Evolutionary conservation across 2,113 vertebrate species (phyloP), one percentile per base, ranked within the genome.

Genomic region (Pandion haliaetus): DNA sequence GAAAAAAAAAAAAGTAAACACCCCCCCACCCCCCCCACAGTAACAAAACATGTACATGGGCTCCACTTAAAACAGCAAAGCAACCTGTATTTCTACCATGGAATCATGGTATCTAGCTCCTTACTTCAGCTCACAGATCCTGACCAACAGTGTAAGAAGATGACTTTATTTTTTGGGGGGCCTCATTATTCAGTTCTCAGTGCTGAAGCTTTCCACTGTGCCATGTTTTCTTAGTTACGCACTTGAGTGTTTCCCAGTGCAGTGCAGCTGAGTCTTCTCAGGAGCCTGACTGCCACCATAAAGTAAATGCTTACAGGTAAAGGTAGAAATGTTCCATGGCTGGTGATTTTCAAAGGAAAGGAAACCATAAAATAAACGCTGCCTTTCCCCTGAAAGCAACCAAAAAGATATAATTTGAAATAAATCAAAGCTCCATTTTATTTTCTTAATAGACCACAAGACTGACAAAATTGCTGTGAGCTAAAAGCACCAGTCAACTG

Each of bases 401-500:
- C 54, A 45, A 50, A 49, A 86, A 29, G 44, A 72, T 16, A 3
- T 2, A 4, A 59, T 11, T 19, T 82, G 42, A 74, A 78, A 86
- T 26, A 69, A 86, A 88, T n/a, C 63, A 52, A 86, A 96, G 80
- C 45, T 62, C 21, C 45, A 4, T 50, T 88, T 81, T 55, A 62
- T n/a, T 73, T 81, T 16, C 66, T 44, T 28, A 38, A 40, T 16
- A 17, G 12, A 28, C 45, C 52, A 2, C 18, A 4, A 26, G 65
- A 50, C n/a, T 36, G 91, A 58, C 52, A 44, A 47, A 72, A 47
- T 21, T 6, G 0, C 36, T 3, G 65, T 4, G 70, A 95, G 94
- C 81, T 85, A 72, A 88, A 83, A 96, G 94, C 91, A 84, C 50
- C 91, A 49, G 62, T 16, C 80, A 42, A n/a, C 88, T 86, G 92